Conservation (phyloP, 2,888 invertebrate genomes). For the Alitta virens region DNA sequence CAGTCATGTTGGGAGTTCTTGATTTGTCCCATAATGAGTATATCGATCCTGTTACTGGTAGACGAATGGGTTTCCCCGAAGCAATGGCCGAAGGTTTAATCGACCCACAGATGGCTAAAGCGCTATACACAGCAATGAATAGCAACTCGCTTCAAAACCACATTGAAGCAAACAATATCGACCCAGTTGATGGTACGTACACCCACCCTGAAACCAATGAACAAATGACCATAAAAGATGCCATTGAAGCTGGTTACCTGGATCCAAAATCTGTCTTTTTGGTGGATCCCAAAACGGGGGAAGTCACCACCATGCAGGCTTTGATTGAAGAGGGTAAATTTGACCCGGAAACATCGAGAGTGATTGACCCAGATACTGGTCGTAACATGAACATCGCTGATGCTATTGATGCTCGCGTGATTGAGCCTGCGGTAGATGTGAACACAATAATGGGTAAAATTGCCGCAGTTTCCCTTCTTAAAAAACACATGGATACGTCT, state of each 20-base stretch:
- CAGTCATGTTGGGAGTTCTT: conserved; percentile 42
- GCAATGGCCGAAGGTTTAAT: conserved; percentile 42
- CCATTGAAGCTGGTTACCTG: conserved; percentile 38
- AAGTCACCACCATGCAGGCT: conserved; percentile 27
- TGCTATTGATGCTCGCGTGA: conserved; percentile 75
- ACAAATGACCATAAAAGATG: conserved; percentile 53
- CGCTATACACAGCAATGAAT: conserved; percentile 41
- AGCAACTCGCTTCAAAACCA: conserved; percentile 40
- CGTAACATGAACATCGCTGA: conserved; percentile 86
- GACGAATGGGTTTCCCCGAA: conserved; percentile 21
- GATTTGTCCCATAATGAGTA: conserved; percentile 32
- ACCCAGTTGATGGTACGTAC: conserved; percentile 58
- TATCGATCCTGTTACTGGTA: conserved; percentile 19
- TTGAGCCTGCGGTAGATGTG: conserved; percentile 23
- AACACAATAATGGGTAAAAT: conserved; percentile 38
- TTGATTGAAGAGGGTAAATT: conserved; percentile 44
- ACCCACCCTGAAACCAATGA: conserved; percentile 56
- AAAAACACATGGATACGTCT: conserved; percentile 30
- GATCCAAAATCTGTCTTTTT: conserved; percentile 5
- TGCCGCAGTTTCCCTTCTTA: conserved; percentile 37
- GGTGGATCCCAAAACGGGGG: no score
- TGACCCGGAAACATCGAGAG: conserved; percentile 40
- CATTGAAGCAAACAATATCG: conserved; percentile 54
- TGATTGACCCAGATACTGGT: conserved; percentile 68
- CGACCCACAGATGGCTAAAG: conserved; percentile 37